These are phyloP conservation scores for Leucania comma DNA, from an alignment of 2,888 invertebrate genomes.

Conservation along the genomic window DNA sequence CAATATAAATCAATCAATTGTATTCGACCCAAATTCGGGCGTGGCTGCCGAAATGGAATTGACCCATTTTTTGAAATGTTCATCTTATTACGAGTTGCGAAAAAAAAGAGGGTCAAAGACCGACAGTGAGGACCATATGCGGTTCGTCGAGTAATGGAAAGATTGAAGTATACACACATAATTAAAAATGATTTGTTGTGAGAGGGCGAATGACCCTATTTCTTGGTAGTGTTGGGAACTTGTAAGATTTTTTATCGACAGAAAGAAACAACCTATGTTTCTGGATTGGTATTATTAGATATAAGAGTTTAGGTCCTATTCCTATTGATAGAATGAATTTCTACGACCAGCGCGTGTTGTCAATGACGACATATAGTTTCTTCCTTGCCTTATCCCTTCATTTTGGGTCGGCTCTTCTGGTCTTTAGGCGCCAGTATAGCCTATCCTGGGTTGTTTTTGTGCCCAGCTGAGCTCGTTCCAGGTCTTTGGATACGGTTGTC, in stretches of 20 bases:
- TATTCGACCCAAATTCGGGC: constrained; percentile 81
- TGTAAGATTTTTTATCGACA: constrained; percentile 49
- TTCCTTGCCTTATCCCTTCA: too few relatives aligned
- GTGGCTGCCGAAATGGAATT: constrained; percentile 73
- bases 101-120: constrained; percentile 80
- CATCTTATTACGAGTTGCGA: constrained; percentile 73
- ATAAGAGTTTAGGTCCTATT: too few relatives aligned
- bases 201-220: constrained; percentile 88
- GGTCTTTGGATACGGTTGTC: too few relatives aligned
- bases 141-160: constrained; percentile 81
- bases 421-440: too few relatives aligned
- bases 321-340: too few relatives aligned
- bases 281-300: background rate
- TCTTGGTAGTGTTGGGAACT: constrained; percentile 76
- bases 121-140: constrained; percentile 71
- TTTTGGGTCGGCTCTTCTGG: too few relatives aligned
- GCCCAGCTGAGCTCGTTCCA: too few relatives aligned
- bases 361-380: too few relatives aligned
- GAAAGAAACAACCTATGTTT: background rate
- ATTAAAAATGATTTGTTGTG: constrained; percentile 89
- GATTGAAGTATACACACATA: constrained; percentile 87
- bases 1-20: constrained; percentile 78
- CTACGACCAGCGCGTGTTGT: too few relatives aligned
- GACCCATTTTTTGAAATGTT: constrained; percentile 83
- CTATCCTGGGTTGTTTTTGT: too few relatives aligned